Evolutionary conservation across 2,797 vertebrate species (phyloP).

Genomic region (Philypnodon macrostomus): DNA sequence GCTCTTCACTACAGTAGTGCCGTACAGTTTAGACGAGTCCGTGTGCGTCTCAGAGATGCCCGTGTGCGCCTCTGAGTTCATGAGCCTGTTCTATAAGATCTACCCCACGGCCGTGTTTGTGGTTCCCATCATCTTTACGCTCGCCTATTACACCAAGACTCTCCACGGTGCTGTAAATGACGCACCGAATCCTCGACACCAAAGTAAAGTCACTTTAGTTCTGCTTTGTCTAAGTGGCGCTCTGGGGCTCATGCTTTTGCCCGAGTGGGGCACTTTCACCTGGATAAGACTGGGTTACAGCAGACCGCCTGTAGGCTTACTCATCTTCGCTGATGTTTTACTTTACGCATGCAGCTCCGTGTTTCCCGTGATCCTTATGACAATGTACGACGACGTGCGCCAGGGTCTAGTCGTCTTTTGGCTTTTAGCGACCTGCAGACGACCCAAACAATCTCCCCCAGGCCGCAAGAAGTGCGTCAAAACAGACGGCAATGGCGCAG

Average conservation of each 20-base stretch:
- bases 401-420: conserved; percentile 65
- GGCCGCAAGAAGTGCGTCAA: conserved; percentile 28
- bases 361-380: conserved; percentile 73
- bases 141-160: conserved; percentile 69
- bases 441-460: conserved; percentile 12
- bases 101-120: conserved; percentile 69
- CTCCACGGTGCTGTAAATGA: conserved; percentile 67
- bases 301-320: conserved; percentile 65
- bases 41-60: conserved; percentile 71
- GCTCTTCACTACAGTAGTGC: conserved; percentile 64
- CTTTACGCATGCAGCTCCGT: conserved; percentile 74
- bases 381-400: conserved; percentile 77
- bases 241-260: conserved; percentile 75
- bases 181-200: conserved; percentile 47
- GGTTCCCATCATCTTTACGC: conserved; percentile 66
- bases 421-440: conserved; percentile 48
- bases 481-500: conserved; percentile 59
- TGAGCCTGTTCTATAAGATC: conserved; percentile 77
- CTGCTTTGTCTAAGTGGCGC: conserved; percentile 70
- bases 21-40: conserved; percentile 19
- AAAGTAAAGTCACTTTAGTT: conserved; percentile 68
- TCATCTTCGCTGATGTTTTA: conserved; percentile 70
- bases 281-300: conserved; percentile 71
- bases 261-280: conserved; percentile 78
- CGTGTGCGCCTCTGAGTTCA: conserved; percentile 66